These are phyloP conservation scores for Macquaria ambigua DNA, from an alignment of 2,113 vertebrate genomes.

Conservation along the genomic window DNA sequence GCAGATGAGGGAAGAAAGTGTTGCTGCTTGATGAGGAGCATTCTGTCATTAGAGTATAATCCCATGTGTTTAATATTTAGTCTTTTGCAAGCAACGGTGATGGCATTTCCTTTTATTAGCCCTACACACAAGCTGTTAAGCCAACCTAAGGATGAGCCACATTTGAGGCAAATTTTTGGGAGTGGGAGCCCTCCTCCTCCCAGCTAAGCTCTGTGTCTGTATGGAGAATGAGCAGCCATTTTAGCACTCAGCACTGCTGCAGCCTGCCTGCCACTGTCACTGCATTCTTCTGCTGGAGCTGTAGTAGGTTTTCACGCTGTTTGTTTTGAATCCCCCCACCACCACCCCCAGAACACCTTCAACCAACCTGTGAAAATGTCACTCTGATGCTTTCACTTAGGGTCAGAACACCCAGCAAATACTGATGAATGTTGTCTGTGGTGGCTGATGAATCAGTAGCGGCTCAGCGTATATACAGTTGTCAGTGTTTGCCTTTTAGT, in stretches of 20 bases:
- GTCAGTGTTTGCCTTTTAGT: not conserved
- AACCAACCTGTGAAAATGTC: slow-evolving; percentile 36
- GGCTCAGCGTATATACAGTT: slow-evolving; percentile 23
- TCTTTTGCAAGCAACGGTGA: not conserved
- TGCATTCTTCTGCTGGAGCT: slow-evolving; percentile 53
- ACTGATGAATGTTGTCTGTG: not conserved
- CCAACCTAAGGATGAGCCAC: slow-evolving; percentile 47
- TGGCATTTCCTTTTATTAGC: not conserved
- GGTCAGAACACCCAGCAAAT: not conserved
- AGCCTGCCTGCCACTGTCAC: slow-evolving; percentile 64
- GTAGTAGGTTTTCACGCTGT: slow-evolving; percentile 33
- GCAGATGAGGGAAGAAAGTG: not conserved
- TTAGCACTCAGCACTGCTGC: slow-evolving; percentile 69
- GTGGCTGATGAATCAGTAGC: not conserved
- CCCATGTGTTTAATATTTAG: not conserved
- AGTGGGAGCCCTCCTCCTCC: slow-evolving; percentile 52
- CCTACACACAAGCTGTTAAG: not conserved
- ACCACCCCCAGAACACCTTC: slow-evolving; percentile 32
- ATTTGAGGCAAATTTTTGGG: slow-evolving; percentile 42
- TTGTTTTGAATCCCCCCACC: slow-evolving; percentile 35
- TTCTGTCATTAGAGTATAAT: not conserved
- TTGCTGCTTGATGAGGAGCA: not conserved
- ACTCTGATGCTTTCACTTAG: slow-evolving; percentile 3
- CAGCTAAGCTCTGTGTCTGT: slow-evolving; percentile 64
- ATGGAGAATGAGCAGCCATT: slow-evolving; percentile 74